Conservation (phyloP, 2,797 vertebrate genomes). For the Pyrrhura leucotis region DNA sequence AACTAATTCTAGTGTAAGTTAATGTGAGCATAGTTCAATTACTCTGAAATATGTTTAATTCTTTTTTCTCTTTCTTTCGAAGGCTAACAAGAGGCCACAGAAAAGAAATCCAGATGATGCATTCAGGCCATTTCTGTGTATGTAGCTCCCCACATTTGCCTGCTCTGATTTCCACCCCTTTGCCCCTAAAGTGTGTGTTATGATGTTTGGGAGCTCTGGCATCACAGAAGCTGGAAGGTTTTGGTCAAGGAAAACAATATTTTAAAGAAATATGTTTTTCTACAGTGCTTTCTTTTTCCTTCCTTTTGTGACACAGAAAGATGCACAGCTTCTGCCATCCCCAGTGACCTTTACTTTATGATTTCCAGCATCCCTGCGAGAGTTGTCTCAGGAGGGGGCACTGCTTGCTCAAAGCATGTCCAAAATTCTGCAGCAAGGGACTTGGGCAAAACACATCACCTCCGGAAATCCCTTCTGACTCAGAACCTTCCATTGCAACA, state of each 20-base stretch:
- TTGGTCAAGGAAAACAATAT: neutral
- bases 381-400: rapidly evolving
- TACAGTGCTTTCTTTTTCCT: neutral
- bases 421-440: neutral
- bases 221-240: neutral
- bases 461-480: neutral
- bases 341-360: neutral
- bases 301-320: neutral
- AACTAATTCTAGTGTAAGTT: constrained; percentile 49
- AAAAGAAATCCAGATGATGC: neutral
- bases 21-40: constrained; percentile 50
- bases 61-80: neutral
- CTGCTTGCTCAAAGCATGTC: neutral
- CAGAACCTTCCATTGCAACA: rapidly evolving
- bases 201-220: neutral
- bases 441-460: neutral
- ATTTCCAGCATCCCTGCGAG: neutral
- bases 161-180: neutral
- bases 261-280: neutral
- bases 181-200: rapidly evolving
- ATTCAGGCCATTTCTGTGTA: neutral
- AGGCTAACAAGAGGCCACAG: neutral
- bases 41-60: constrained; percentile 18
- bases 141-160: neutral
- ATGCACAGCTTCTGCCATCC: neutral